Evolutionary conservation across 2,113 vertebrate species (phyloP).

Genomic region (Lophotis ruficrista): DNA sequence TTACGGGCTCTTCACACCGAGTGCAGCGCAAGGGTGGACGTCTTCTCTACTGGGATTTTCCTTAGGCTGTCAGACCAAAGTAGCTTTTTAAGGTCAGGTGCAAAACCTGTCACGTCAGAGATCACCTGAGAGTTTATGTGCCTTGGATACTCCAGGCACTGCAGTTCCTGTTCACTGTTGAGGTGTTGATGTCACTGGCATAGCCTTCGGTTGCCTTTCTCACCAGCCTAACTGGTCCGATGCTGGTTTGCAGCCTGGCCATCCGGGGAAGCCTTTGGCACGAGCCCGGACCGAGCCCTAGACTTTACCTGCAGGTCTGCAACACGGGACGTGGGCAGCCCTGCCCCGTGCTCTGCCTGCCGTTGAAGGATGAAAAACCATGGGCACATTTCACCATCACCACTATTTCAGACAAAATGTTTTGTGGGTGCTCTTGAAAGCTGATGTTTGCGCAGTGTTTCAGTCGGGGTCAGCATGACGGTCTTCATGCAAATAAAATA

Average conservation of each 20-base stretch:
- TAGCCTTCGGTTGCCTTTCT: not conserved
- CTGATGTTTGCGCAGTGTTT: not conserved
- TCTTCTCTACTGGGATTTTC: not conserved
- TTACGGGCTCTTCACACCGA: conserved; percentile 3
- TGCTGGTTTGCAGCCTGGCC: not conserved
- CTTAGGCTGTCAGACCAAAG: not conserved
- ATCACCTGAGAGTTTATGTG: not conserved
- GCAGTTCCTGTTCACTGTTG: not conserved
- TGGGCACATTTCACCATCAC: not conserved
- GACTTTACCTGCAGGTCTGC: not conserved
- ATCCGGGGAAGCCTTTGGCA: rapidly evolving
- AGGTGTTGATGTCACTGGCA: not conserved
- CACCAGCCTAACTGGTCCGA: not conserved
- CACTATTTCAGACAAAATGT: not conserved
- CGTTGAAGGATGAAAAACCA: not conserved
- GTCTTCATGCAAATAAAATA: not conserved
- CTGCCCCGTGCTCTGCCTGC: not conserved
- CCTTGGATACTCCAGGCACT: not conserved
- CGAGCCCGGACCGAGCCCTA: not conserved
- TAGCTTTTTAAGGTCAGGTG: not conserved
- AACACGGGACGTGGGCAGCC: not conserved
- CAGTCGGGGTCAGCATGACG: rapidly evolving
- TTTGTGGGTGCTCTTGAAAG: not conserved
- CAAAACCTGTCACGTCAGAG: not conserved
- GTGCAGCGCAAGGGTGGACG: not conserved